These are phyloP conservation scores for Brachionus sp. DNA, from an alignment of 1,140 invertebrate species.

Conservation along the genomic window DNA sequence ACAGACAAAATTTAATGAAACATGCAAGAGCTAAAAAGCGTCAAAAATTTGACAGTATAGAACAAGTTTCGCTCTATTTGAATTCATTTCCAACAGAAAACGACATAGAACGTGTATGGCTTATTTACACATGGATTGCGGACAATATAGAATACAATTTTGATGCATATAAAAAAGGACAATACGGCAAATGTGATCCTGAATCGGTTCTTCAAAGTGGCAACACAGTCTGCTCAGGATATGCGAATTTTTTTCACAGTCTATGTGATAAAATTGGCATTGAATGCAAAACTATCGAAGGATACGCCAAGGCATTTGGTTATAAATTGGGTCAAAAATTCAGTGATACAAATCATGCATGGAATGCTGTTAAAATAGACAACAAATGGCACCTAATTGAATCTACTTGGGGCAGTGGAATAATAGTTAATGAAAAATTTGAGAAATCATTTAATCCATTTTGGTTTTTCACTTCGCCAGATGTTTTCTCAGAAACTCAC, in stretches of 20 bases:
- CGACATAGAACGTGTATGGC: not conserved
- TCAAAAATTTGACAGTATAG: not conserved
- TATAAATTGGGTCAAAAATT: not conserved
- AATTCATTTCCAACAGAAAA: not conserved
- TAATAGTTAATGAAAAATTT: not conserved
- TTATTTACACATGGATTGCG: not conserved
- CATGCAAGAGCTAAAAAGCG: not conserved
- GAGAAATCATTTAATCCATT: not conserved
- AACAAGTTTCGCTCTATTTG: not conserved
- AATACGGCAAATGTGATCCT: not conserved
- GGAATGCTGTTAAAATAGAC: slow-evolving; percentile 1
- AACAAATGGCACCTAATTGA: not conserved
- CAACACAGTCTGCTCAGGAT: not conserved
- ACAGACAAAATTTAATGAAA: not conserved
- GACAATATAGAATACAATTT: slow-evolving; percentile 7
- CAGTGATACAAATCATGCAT: slow-evolving; percentile 1
- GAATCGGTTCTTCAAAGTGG: not conserved
- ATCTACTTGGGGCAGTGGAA: not conserved
- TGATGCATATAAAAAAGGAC: not conserved
- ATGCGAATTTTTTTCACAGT: not conserved
- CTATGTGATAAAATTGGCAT: not conserved
- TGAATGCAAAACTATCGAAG: not conserved
- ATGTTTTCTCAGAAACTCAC: not conserved
- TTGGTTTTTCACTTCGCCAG: not conserved
- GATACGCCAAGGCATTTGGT: not conserved